phyloP scores from a whole-genome alignment of 2,888 invertebrate genomes.

The Dione juno region DNA sequence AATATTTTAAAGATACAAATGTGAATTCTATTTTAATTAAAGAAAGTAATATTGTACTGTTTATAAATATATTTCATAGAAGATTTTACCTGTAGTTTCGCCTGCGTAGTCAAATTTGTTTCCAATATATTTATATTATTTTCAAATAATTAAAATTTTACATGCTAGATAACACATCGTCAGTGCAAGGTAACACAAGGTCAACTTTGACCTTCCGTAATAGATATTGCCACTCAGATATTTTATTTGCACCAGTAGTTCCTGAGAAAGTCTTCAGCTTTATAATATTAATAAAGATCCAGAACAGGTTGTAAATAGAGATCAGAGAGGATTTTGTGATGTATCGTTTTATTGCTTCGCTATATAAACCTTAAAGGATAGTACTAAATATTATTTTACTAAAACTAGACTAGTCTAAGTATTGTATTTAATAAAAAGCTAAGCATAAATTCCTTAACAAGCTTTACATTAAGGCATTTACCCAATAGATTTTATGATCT shows the following conservation, averaged over 20 bases:
- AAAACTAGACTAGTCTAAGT: too few relatives aligned
- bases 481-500: conserved; percentile 16
- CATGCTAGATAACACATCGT: too few relatives aligned
- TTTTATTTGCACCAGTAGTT: too few relatives aligned
- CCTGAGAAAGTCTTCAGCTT: neutral
- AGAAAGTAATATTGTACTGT: neutral
- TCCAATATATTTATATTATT: too few relatives aligned
- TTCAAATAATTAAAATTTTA: too few relatives aligned
- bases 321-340: neutral
- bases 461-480: conserved; percentile 6
- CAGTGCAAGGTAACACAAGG: too few relatives aligned
- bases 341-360: neutral
- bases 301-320: neutral
- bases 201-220: too few relatives aligned
- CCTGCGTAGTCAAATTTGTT: neutral
- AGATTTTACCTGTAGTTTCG: neutral
- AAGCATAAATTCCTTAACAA: neutral
- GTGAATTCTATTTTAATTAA: neutral
- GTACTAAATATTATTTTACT: too few relatives aligned
- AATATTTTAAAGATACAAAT: neutral
- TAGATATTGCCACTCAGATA: too few relatives aligned
- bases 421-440: too few relatives aligned
- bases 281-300: neutral
- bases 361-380: too few relatives aligned
- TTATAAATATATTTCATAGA: neutral